Base-by-base conservation (phyloP, 2,888 invertebrate genomes). In the Dryocosmus kuriphilus region DNA sequence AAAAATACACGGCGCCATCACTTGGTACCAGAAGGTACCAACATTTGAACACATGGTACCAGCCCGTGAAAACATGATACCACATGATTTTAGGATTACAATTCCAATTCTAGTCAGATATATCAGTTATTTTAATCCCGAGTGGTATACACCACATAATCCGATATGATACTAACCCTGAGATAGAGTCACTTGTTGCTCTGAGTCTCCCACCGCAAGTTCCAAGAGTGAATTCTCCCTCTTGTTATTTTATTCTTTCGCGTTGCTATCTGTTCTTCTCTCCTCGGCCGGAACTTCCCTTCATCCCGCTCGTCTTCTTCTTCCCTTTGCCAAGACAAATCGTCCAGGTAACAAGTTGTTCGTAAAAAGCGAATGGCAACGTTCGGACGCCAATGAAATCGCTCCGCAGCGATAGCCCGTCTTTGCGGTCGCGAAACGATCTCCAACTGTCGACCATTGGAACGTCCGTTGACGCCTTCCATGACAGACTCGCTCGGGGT, bases 161-260 rank as follows among this genome's bases (percentile, higher is more conserved):
- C 86, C 87, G 88, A 89, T 90, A 88, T 86, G 89, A 88, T 86
- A 87, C 87, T 86, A 86, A 85, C 84, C 79, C 79, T 82, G 81
- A 88, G 90, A 89, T 89, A 88, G 89, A 89, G 88, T 89, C 89
- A 88, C 87, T 89, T 35, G 32, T 89, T 62, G n/a, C n/a, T 22
- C n/a, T 7, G 62, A 62, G 35, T 62, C 35, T 35, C 9, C 32
- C 35, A 62, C 11, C 6, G n/a, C 62, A 22, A 57, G 14, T 57
- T 35, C 62, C 30, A 32, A 27, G 61, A 19, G 30, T 32, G n/a
- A 32, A 62, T 63, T 51, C 38, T 57, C 62, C 57, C 65, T 35
- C 61, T 55, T n/a, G 8, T 11, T 38, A n/a, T 24, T 62, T 51
- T 27, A 27, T 30, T 46, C 35, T 63, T 65, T 16, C 22, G 24